A percentile compares a stretch with the other conserved stretches of the same genome.
These are phyloP conservation scores for Barnardius zonarius DNA, from an alignment of 2,113 vertebrate species.

Conservation along the genomic window DNA sequence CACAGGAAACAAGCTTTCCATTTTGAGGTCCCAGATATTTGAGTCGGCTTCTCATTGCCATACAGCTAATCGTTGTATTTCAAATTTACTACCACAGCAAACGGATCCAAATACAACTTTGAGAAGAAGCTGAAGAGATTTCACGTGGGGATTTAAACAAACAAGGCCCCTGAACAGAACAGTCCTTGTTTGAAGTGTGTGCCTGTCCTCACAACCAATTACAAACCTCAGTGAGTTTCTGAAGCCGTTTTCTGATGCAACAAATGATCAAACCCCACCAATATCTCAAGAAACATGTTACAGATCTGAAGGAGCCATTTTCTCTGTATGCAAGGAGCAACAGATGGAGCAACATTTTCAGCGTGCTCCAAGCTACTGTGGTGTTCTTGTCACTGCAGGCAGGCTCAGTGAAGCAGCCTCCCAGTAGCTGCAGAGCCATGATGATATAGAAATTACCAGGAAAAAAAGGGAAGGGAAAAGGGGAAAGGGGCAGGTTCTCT, in stretches of 20 bases:
- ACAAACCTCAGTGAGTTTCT: neutral
- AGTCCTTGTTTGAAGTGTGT: neutral
- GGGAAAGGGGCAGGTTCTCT: conserved; percentile 16
- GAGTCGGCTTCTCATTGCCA: neutral
- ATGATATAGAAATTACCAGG: neutral
- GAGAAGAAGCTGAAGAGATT: neutral
- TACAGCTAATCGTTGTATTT: neutral
- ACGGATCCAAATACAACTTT: neutral
- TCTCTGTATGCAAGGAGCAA: neutral
- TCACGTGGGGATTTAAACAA: neutral
- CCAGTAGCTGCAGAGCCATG: neutral
- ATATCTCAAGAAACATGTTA: neutral
- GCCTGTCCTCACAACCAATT: neutral
- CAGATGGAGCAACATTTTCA: conserved; percentile 32
- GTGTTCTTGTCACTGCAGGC: neutral
- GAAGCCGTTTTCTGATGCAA: neutral
- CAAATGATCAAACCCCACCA: neutral
- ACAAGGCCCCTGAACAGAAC: neutral
- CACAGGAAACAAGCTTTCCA: neutral
- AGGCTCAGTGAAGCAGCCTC: conserved; percentile 1
- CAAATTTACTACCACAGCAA: neutral
- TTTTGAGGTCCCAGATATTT: neutral
- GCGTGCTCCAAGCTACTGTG: neutral
- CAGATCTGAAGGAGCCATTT: neutral
- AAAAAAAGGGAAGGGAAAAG: no score